These are phyloP conservation scores for Ibycter americanus DNA, from an alignment of 2,797 vertebrate genomes.

Conservation along the genomic window DNA sequence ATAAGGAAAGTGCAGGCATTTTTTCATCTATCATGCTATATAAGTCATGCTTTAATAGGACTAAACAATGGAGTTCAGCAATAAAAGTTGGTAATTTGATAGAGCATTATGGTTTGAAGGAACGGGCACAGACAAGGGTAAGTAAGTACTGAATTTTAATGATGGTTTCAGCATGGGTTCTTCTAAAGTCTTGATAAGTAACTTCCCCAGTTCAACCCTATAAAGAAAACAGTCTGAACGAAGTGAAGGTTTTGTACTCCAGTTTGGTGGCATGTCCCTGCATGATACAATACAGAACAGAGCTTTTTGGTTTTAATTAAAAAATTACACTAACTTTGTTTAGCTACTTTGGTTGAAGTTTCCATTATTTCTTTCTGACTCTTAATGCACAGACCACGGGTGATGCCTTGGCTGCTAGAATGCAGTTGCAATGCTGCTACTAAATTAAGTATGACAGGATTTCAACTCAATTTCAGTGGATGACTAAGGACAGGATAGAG, in stretches of 20 bases:
- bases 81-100: not conserved
- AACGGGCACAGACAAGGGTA: not conserved
- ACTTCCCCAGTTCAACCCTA: not conserved
- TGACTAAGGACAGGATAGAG: conserved; percentile 3
- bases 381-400: not conserved
- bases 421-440: not conserved
- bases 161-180: not conserved
- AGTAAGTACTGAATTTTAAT: not conserved
- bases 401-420: not conserved
- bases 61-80: not conserved
- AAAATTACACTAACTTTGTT: not conserved
- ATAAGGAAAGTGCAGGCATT: not conserved
- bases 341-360: not conserved
- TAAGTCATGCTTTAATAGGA: not conserved
- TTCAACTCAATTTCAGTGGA: not conserved
- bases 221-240: not conserved
- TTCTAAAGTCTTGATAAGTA: not conserved
- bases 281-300: not conserved
- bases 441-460: not conserved
- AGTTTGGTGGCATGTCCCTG: not conserved
- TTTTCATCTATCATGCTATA: not conserved
- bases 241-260: not conserved
- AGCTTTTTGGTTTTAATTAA: not conserved
- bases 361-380: not conserved
- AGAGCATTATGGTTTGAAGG: not conserved